phyloP scores from a whole-genome alignment of 1,140 invertebrate genomes.

The Drosophila aff. region DNA sequence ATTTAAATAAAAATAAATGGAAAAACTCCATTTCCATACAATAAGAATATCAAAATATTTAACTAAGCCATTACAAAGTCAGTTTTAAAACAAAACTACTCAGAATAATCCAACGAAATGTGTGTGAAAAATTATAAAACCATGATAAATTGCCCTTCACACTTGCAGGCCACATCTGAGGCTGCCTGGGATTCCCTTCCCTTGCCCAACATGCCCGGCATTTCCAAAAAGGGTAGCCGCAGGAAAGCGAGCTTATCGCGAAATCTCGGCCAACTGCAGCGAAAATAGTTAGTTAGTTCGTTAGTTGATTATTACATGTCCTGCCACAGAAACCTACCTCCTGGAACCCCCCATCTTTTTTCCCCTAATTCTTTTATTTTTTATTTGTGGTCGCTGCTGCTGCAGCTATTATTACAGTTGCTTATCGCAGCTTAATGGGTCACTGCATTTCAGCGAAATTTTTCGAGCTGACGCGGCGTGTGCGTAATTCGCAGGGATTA shows the following conservation, averaged over 20 bases:
- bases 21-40: neutral
- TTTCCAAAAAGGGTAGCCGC: conserved; percentile 4
- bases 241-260: conserved; percentile 45
- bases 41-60: neutral
- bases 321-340: conserved; percentile 8
- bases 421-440: conserved; percentile 56
- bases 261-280: conserved; percentile 51
- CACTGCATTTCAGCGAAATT: conserved; percentile 55
- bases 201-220: conserved; percentile 4
- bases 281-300: conserved; percentile 40
- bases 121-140: neutral
- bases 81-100: neutral
- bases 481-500: conserved; percentile 65
- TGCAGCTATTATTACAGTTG: conserved; percentile 17
- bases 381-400: conserved; percentile 9
- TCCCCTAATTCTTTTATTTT: neutral
- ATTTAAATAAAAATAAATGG: neutral
- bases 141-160: neutral
- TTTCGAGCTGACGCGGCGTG: conserved; percentile 48
- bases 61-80: neutral
- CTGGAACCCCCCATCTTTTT: neutral
- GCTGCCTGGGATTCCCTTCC: neutral
- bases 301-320: conserved; percentile 42
- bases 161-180: neutral
- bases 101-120: neutral